Base-by-base conservation (phyloP, 2,888 invertebrate species). In the Pristionchus entomophagus region DNA sequence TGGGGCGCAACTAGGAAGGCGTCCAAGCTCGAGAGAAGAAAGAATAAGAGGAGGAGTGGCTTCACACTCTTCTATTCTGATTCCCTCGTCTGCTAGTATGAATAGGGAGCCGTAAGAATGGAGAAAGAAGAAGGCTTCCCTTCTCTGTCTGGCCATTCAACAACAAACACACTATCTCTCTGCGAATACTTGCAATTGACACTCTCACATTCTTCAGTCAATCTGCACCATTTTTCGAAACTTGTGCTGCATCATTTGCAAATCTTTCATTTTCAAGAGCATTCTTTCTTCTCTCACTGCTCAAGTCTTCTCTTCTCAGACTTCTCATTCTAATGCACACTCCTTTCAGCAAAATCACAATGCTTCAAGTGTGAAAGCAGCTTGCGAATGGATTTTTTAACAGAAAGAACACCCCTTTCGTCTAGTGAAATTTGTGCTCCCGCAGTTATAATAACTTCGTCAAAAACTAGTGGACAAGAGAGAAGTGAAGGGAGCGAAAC, bases 31-130 rank as follows among this genome's bases (percentile, higher is more conserved):
- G 32, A 69, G 32, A 6, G 73, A 3, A 38, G 41, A 38, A 73
- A 45, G 26, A 41, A 14, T 0, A n/a, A 26, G 45, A 35, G 65
- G 73, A 65, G 65, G 65, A 65, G 73, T 41, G 41, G 73, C 73
- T 35, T 73, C 73, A 32, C 73, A 65, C 65, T 65, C 73, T 73
- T 73, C 73, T 73, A 73, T 73, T 73, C 73, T 73, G 73, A 73
- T 73, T 73, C 73, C 73, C 14, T 73, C 41, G 41, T 6, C 73
- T 73, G n/a, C 73, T 73, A 26, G 73, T 73, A 73, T 73, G 73
- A 73, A 73, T 73, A 35, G 73, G 41, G 41, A 41, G 73, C 73
- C 73, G 73, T 73, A 45, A 73, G 73, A 73, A 73, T 32, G 22
- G 41, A 41, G 22, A 41, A 73, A 29, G 62, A 62, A 19, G 19